A percentile compares a stretch with the other conserved stretches of the same genome.
Conservation (phyloP, 2,888 invertebrate genomes). For the Cheilosia scutellata region DNA sequence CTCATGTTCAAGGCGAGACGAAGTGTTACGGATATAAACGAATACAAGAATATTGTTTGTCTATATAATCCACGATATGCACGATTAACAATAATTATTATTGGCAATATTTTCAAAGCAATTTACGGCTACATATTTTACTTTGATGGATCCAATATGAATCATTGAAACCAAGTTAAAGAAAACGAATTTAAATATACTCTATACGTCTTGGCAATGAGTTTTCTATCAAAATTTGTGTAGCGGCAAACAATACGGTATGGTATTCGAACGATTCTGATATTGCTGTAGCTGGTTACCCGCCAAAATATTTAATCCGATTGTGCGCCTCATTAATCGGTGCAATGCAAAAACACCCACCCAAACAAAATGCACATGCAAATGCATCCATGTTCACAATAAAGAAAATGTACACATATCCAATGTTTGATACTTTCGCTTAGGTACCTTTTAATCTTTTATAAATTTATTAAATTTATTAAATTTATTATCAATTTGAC, state of each 20-base stretch:
- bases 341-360: too few relatives aligned
- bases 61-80: background rate
- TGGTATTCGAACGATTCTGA: background rate
- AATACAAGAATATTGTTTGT: background rate
- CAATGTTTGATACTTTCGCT: background rate
- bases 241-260: background rate
- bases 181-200: constrained; percentile 38
- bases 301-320: too few relatives aligned
- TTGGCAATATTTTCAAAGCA: constrained; percentile 4
- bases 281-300: background rate
- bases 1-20: too few relatives aligned
- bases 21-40: background rate
- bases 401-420: background rate
- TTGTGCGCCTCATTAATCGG: too few relatives aligned
- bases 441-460: constrained; percentile 9
- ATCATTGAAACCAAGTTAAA: constrained; percentile 23
- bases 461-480: constrained; percentile 46
- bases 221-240: constrained; percentile 4
- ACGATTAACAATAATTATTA: background rate
- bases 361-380: too few relatives aligned
- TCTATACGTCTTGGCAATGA: constrained; percentile 35
- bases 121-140: constrained; percentile 7
- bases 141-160: constrained; percentile 27
- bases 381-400: too few relatives aligned
- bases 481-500: too few relatives aligned